Evolutionary conservation across 2,113 vertebrate species (phyloP), one percentile per base, ranked within the genome.

Genomic region (Sinocyclocheilus grahami): DNA sequence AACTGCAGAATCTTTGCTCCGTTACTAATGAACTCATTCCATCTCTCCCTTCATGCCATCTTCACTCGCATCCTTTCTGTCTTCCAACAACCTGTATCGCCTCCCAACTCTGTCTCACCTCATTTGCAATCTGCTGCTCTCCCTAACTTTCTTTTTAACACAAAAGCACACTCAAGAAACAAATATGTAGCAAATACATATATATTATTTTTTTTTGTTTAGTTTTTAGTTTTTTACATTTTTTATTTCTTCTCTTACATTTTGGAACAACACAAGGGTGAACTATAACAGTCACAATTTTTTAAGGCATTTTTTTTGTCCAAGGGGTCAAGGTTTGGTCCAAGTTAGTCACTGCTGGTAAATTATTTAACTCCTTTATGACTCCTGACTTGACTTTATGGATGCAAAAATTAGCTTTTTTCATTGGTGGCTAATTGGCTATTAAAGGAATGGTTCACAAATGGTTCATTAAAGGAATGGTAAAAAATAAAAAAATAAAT

Each of bases 1-100:
- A 84, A 69, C 74, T 55, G 62, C 53, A 79, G 62, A 84, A 78
- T 78, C 67, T 87, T 33, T 33, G 55, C 20, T 67, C 46, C 12
- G 39, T 84, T 79, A 87, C 76, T 71, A 63, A 84, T 58, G 16
- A 77, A 82, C 72, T 60, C 86, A 46, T 72, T 82, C 78, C 42
- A 46, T 84, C 74, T 78, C 71, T 86, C 58, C 58, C 60, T 78
- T 69, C 48, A 27, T 74, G 65, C n/a, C 65, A 22, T 51, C n/a
- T 75, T 77, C 24, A n/a, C 78, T 74, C 55, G 53, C 51, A 69
- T 79, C n/a, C 85, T 75, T 33, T 14, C 67, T 48, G 33, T 37
- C 8, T 80, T 20, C 6, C 8, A 48, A 78, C 74, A 78, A 62
- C 76, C 24, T 78, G 58, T 51, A 62, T 78, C 5, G 10, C 16